These are phyloP conservation scores for Carassius carassius DNA, from an alignment of 2,113 vertebrate species.

Conservation along the genomic window DNA sequence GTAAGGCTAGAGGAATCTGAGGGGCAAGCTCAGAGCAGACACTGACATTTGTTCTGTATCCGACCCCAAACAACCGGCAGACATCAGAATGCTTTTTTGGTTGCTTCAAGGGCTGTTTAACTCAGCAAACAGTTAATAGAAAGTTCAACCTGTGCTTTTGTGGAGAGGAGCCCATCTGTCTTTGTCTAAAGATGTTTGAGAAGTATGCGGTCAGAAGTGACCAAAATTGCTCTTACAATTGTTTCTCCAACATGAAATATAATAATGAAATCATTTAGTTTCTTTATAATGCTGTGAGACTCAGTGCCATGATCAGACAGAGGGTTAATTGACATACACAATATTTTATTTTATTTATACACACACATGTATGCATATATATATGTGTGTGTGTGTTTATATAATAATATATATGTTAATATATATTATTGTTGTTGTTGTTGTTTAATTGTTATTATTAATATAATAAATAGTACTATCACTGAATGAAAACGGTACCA, in stretches of 20 bases:
- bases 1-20: conserved; percentile 6
- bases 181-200: background rate
- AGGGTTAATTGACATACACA: too few species aligned
- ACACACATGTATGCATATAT: too few species aligned
- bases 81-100: conserved; percentile 3
- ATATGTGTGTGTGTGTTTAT: too few species aligned
- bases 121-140: conserved; percentile 15
- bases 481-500: too few species aligned
- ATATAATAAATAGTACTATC: too few species aligned
- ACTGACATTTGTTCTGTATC: conserved; percentile 32
- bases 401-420: too few species aligned
- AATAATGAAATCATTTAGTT: background rate
- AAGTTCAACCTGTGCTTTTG: conserved; percentile 3
- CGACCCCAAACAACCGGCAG: conserved; percentile 24
- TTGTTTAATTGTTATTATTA: too few species aligned
- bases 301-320: too few species aligned
- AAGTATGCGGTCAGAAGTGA: background rate
- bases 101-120: conserved; percentile 3
- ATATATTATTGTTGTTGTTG: too few species aligned
- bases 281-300: background rate
- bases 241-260: background rate
- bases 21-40: conserved; percentile 30
- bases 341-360: too few species aligned
- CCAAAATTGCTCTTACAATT: background rate
- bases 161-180: background rate